Evolutionary conservation across 2,888 invertebrate genomes (phyloP).

Genomic region (Nemapogon koenigi): DNA sequence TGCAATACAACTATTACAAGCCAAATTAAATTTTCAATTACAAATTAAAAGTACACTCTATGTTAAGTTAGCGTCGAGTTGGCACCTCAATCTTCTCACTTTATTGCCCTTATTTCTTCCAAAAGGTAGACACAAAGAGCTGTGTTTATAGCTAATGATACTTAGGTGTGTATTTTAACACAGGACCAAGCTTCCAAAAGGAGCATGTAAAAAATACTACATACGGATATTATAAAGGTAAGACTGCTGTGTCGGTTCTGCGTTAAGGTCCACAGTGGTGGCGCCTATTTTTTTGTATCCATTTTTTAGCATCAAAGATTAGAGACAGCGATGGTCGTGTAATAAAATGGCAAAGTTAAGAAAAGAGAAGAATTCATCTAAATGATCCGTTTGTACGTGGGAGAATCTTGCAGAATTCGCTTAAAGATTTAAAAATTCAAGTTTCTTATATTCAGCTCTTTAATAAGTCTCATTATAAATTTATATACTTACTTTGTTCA

Average conservation of each 20-base stretch:
- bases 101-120: conserved; percentile 56
- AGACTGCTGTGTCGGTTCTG: conserved; percentile 23
- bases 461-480: not conserved
- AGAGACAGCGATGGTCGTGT: conserved; percentile 44
- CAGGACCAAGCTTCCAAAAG: conserved; percentile 47
- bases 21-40: too few relatives aligned
- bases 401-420: conserved; percentile 21
- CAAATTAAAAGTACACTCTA: conserved; percentile 30
- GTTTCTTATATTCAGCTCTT: not conserved
- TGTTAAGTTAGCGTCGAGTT: conserved; percentile 29
- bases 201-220: conserved; percentile 48
- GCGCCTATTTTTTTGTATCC: conserved; percentile 58
- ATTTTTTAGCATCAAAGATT: conserved; percentile 47
- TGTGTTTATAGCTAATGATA: conserved; percentile 62
- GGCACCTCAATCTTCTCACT: conserved; percentile 40
- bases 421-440: not conserved
- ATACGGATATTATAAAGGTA: conserved; percentile 46
- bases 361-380: conserved; percentile 1
- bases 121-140: conserved; percentile 54
- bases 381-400: conserved; percentile 26
- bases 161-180: conserved; percentile 65
- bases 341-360: conserved; percentile 57
- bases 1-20: too few relatives aligned
- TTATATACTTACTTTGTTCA: not conserved
- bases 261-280: conserved; percentile 33